A percentile compares a stretch with the other conserved stretches of the same genome.
These are phyloP conservation scores for Enteromius thamalakanensis DNA, from an alignment of 2,797 vertebrate genomes.

Conservation along the genomic window DNA sequence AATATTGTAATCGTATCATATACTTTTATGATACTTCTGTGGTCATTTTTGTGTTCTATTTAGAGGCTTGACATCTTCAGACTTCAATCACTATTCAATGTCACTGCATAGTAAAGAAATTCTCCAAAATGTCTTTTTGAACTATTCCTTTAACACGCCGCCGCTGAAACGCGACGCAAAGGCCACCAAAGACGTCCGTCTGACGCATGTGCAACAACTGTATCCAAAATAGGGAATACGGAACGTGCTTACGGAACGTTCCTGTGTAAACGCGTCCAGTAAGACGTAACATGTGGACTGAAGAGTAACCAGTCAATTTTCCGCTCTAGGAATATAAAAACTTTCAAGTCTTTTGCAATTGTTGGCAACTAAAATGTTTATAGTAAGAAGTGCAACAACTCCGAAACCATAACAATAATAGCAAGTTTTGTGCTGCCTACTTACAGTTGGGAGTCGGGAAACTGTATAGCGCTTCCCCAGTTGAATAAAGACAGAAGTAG, in stretches of 20 bases:
- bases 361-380: slow-evolving; percentile 28
- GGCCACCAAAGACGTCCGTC: neutral
- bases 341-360: neutral
- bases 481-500: slow-evolving; percentile 68
- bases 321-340: neutral
- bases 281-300: neutral
- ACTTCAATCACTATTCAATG: neutral
- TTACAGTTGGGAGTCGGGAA: slow-evolving; percentile 74
- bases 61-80: neutral
- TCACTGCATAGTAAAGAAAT: neutral
- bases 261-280: neutral
- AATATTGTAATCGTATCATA: neutral
- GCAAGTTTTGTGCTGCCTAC: slow-evolving; percentile 67
- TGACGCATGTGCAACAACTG: neutral
- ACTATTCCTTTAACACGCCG: no score
- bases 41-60: neutral
- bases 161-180: neutral
- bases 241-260: neutral
- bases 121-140: neutral
- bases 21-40: neutral
- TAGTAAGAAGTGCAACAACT: slow-evolving; percentile 24
- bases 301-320: neutral
- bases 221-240: neutral
- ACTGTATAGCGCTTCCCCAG: slow-evolving; percentile 67
- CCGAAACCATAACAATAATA: slow-evolving; percentile 30